A percentile compares a stretch with the other conserved stretches of the same genome.
Evolutionary conservation across 2,888 invertebrate genomes (phyloP).

Genomic region (Lasioglossum morio): DNA sequence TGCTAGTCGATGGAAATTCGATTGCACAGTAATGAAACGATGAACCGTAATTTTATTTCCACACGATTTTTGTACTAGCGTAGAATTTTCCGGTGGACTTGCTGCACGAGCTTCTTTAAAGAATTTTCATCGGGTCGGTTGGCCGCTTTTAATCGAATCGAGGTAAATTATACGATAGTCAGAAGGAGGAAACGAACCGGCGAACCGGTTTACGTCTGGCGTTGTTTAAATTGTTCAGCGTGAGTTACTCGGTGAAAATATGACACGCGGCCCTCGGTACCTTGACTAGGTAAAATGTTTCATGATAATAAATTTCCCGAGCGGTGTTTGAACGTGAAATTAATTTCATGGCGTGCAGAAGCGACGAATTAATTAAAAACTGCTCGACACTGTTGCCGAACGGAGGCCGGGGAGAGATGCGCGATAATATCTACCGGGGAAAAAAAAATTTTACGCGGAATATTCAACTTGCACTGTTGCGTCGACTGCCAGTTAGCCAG

Average conservation of each 20-base stretch:
- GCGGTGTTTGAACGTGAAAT: constrained; percentile 36
- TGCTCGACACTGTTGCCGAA: constrained; percentile 32
- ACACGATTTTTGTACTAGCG: not conserved
- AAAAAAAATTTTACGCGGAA: not conserved
- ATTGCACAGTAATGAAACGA: not conserved
- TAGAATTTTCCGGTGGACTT: not conserved
- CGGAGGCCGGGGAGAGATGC: not conserved
- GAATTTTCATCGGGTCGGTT: not conserved
- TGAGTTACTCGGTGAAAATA: not conserved
- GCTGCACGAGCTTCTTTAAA: not conserved
- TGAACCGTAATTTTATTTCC: not conserved
- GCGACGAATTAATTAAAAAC: constrained; percentile 45
- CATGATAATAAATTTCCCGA: constrained; percentile 11
- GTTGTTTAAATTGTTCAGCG: not conserved
- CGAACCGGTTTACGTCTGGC: not conserved
- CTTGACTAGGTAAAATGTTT: not conserved
- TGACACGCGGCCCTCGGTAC: not conserved
- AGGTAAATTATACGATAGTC: not conserved
- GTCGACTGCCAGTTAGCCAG: not conserved
- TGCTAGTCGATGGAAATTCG: not conserved
- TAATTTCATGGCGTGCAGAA: constrained; percentile 22
- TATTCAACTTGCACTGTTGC: not conserved
- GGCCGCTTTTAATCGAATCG: not conserved
- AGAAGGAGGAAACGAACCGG: not conserved
- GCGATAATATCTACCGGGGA: not conserved